phyloP scores from a whole-genome alignment of 2,113 vertebrate genomes.

The Coracopsis vasa region DNA sequence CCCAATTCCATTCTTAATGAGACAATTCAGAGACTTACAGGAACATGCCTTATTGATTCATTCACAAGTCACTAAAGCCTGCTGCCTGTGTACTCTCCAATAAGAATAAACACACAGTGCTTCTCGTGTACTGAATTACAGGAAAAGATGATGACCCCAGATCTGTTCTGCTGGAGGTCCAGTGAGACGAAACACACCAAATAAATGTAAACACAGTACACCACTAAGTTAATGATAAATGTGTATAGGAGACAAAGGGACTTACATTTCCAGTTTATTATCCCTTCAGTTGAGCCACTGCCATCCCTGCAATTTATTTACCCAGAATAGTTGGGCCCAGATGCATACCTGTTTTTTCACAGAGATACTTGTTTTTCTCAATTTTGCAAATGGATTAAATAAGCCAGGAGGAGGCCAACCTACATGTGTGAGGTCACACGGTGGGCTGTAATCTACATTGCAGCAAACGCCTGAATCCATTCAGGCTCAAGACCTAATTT shows the following conservation, averaged over 20 bases:
- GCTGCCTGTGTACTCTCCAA: neutral
- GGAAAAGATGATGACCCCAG: neutral
- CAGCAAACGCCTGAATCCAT: neutral
- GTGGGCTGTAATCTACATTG: conserved; percentile 21
- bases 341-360: neutral
- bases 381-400: conserved; percentile 21
- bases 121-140: neutral
- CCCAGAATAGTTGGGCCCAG: neutral
- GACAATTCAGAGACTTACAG: conserved; percentile 29
- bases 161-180: conserved; percentile 40
- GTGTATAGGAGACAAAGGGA: conserved; percentile 1
- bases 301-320: conserved; percentile 20
- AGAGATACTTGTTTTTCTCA: neutral
- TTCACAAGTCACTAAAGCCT: conserved; percentile 17
- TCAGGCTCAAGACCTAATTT: conserved; percentile 36
- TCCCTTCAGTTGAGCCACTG: neutral
- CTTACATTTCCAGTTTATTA: conserved; percentile 31
- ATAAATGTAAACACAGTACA: conserved; percentile 7
- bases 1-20: conserved; percentile 42
- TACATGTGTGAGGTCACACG: conserved; percentile 16
- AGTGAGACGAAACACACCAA: neutral
- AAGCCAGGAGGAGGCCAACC: neutral
- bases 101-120: neutral
- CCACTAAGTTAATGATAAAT: conserved; percentile 20
- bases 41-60: conserved; percentile 59